Evolutionary conservation across 23 tunicate species (phyloP).

Genomic region (Styela plicata): DNA sequence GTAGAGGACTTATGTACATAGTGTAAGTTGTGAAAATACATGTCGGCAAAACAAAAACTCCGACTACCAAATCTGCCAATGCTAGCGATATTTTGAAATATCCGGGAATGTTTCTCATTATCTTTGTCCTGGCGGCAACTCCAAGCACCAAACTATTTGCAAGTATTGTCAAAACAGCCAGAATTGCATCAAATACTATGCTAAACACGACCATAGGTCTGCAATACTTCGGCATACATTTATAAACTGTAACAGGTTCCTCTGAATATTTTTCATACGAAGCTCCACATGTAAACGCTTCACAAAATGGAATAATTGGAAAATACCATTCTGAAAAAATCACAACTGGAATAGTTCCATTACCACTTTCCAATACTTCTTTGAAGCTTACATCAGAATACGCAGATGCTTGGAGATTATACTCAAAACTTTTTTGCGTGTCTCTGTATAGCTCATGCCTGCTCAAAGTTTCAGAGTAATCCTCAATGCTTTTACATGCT

Average conservation of each 20-base stretch:
- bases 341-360: not conserved
- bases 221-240: constrained; percentile 49
- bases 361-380: not conserved
- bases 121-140: constrained; percentile 47
- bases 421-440: not conserved
- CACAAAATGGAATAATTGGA: constrained; percentile 58
- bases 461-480: not conserved
- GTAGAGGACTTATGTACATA: constrained; percentile 49
- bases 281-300: constrained; percentile 53
- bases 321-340: constrained; percentile 62
- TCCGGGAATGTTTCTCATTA: constrained; percentile 87
- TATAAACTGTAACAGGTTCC: constrained; percentile 31
- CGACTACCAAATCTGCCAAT: constrained; percentile 70
- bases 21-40: constrained; percentile 51
- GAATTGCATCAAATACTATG: constrained; percentile 55
- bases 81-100: constrained; percentile 91
- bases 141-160: constrained; percentile 59
- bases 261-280: constrained; percentile 22
- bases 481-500: constrained; percentile 12
- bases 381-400: not conserved
- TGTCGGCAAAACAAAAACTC: constrained; percentile 68
- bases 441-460: not conserved
- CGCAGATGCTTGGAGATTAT: not conserved
- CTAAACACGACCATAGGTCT: constrained; percentile 32
- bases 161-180: constrained; percentile 43